phyloP scores from a whole-genome alignment of 1,140 invertebrate genomes.

The Anoplophora glabripennis region DNA sequence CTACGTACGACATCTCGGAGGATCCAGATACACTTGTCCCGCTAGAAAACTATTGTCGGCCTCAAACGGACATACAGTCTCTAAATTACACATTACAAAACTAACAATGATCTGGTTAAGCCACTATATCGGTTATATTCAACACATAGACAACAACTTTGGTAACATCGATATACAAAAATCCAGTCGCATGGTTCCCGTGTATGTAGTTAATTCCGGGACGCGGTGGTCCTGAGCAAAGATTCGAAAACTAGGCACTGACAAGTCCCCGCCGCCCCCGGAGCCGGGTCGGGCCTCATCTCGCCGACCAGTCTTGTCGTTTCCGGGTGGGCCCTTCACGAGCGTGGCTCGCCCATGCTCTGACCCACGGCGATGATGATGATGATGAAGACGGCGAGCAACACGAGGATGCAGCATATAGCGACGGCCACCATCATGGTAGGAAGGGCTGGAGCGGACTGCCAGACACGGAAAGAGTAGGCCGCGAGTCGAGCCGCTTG shows the following conservation, averaged over 20 bases:
- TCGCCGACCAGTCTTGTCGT: not conserved
- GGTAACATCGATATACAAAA: too few species aligned
- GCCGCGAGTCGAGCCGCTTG: not conserved
- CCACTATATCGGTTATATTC: conserved; percentile 6
- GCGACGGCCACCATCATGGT: conserved; percentile 69
- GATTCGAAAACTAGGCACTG: not conserved
- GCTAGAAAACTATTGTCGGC: not conserved
- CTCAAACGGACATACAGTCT: not conserved
- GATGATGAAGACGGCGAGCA: conserved; percentile 72
- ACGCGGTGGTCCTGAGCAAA: not conserved
- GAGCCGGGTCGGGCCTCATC: not conserved
- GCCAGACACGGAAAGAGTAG: not conserved
- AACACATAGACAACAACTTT: conserved; percentile 2
- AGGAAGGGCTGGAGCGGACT: conserved; percentile 27
- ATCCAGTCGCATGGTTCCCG: conserved; percentile 11
- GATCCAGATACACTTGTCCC: not conserved
- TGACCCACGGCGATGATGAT: conserved; percentile 75
- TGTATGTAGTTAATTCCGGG: not conserved
- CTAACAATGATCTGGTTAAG: conserved; percentile 3
- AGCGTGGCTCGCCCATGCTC: conserved; percentile 54
- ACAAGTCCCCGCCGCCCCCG: not conserved
- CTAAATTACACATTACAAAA: conserved; percentile 11
- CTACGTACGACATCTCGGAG: conserved; percentile 27
- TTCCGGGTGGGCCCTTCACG: not conserved
- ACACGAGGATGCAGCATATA: conserved; percentile 73